Conservation (phyloP, 2,113 vertebrate species). For the Colistium nudipinnis region DNA sequence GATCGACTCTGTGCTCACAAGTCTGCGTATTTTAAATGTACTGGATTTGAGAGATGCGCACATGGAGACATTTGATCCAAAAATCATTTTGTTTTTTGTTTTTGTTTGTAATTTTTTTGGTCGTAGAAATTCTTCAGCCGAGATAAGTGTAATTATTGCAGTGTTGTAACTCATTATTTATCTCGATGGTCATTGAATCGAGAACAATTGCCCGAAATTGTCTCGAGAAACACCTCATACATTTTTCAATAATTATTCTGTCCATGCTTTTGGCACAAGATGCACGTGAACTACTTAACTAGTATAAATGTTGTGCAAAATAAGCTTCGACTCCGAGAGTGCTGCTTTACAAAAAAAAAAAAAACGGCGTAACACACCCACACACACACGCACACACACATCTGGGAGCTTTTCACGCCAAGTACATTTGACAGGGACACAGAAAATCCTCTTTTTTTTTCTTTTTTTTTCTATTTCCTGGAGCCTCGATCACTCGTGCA, state of each 20-base stretch:
- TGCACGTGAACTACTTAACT: not conserved
- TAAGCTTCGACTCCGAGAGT: not conserved
- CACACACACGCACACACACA: conserved; percentile 1
- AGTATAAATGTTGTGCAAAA: not conserved
- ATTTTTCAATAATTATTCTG: conserved; percentile 9
- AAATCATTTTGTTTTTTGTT: not conserved
- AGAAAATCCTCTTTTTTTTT: conserved; percentile 62
- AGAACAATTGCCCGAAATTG: not conserved
- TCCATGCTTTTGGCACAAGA: not conserved
- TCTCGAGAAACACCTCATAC: conserved; percentile 17
- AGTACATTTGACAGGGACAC: conserved; percentile 48
- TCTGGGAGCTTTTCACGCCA: not conserved
- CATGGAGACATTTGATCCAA: not conserved
- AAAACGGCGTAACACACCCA: no score
- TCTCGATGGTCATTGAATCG: no score
- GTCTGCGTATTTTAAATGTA: conserved; percentile 21
- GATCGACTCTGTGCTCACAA: conserved; percentile 25
- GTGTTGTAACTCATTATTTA: not conserved
- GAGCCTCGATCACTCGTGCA: conserved; percentile 59
- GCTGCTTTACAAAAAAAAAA: not conserved
- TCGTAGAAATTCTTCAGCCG: not conserved
- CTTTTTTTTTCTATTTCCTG: no score
- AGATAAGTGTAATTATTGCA: conserved; percentile 4
- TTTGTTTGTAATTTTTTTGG: not conserved
- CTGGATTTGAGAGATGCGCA: conserved; percentile 1